phyloP scores from a whole-genome alignment of 2,797 vertebrate genomes.

The Amniataba percoides region DNA sequence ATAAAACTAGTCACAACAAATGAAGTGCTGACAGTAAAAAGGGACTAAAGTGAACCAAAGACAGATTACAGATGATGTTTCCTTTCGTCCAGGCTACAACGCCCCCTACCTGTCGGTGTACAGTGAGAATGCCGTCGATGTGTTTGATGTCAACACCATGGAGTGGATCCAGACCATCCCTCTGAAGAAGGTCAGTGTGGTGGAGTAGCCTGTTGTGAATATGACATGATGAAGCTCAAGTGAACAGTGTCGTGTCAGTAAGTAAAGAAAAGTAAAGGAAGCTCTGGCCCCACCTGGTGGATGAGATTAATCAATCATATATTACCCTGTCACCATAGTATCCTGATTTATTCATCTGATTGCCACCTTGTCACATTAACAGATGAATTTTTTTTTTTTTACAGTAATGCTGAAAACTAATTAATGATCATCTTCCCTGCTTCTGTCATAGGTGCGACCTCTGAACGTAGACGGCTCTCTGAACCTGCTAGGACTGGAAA shows the following conservation, averaged over 20 bases:
- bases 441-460: constrained; percentile 90
- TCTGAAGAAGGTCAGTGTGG: constrained; percentile 92
- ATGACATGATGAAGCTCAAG: not conserved
- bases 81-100: constrained; percentile 90
- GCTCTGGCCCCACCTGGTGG: constrained; percentile 65
- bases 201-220: not conserved
- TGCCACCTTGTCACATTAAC: not conserved
- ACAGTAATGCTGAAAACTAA: not conserved
- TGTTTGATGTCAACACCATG: constrained; percentile 99
- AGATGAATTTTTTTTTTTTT: not conserved
- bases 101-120: constrained; percentile 98
- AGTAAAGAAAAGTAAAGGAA: not conserved
- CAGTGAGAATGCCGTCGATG: constrained; percentile 96
- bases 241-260: not conserved
- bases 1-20: not conserved
- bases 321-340: not conserved
- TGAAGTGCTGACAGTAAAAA: not conserved
- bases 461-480: constrained; percentile 96
- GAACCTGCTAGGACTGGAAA: constrained; percentile 96
- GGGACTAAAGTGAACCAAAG: not conserved
- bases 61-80: not conserved
- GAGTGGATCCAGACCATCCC: constrained; percentile 99
- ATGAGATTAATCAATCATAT: not conserved
- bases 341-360: not conserved
- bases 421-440: not conserved